Base-by-base conservation (phyloP, 2,888 invertebrate species). In the Acleris cristana region DNA sequence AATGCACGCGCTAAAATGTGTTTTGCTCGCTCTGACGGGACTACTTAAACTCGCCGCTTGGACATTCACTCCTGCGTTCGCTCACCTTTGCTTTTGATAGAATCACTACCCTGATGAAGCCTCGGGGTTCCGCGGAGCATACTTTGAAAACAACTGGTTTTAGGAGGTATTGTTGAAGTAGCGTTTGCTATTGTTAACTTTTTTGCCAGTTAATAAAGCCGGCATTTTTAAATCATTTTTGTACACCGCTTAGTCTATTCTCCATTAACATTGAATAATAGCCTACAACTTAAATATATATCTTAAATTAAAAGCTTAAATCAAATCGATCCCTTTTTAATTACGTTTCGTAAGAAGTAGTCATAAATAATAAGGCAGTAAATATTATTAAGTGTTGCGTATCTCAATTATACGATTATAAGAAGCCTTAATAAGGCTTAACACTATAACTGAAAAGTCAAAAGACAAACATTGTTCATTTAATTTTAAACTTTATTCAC, bases 381-480 rank as follows among this genome's bases (percentile, higher is more conserved):
- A 48, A 51, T 55, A 54, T 48, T 23, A 51, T 51, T 57, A 30
- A 53, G 26, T 23, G n/a, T 60, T 40, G 53, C 54, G 49, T 49
- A 59, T 55, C 26, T 48, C 58, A 58, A 65, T 44, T 59, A 54
- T 30, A 59, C 14, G 48, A 54, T 44, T 59, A 54, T 30, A 59
- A 18, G 48, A 30, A 45, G 53, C 45, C 49, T 49, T 16, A 16
- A 65, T 65, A 54, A 40, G 59, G 65, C 30, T 16, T 56, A 48
- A 18, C 23, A 57, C 18, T 19, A 2, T 18, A 19, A n/a, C n/a
- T 26, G 12, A 10, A 51, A 53, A 21, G 52, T 16, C 52, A 23
- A 6, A 53, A 16, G 2, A 23, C 12, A 23, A 23, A 4, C 16
- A 1, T 4, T n/a, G 16, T 53, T 12, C 16, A 21, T 16, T 16